phyloP scores from a whole-genome alignment of 1,140 invertebrate genomes.

The Drosophila willistoni region DNA sequence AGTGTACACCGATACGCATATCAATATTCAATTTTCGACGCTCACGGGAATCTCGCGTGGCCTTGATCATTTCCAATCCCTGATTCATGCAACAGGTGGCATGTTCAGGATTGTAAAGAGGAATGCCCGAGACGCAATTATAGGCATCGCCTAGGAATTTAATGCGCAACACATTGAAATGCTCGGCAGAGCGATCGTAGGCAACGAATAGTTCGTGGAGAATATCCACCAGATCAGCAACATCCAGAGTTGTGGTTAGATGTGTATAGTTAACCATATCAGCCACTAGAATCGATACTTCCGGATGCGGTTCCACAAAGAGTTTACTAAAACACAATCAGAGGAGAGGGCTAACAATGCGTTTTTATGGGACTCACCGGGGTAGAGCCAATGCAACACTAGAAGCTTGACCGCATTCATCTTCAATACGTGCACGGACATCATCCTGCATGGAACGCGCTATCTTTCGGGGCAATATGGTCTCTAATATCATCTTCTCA shows the following conservation, averaged over 20 bases:
- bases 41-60: constrained; percentile 90
- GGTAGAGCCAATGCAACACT: neutral
- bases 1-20: constrained; percentile 97
- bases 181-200: constrained; percentile 95
- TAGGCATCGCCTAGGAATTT: constrained; percentile 96
- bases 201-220: constrained; percentile 96
- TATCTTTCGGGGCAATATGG: constrained; percentile 92
- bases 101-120: constrained; percentile 88
- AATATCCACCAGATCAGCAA: constrained; percentile 92
- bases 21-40: constrained; percentile 91
- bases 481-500: constrained; percentile 92
- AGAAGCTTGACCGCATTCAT: constrained; percentile 41
- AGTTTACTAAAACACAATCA: constrained; percentile 87
- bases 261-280: constrained; percentile 97
- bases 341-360: neutral
- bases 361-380: constrained; percentile 8
- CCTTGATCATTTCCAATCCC: constrained; percentile 94
- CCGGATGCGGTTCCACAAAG: constrained; percentile 92
- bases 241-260: constrained; percentile 90
- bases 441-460: constrained; percentile 90
- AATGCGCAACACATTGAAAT: constrained; percentile 90
- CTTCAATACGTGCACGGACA: constrained; percentile 87
- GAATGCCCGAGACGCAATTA: constrained; percentile 94
- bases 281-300: constrained; percentile 96
- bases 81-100: constrained; percentile 94